Evolutionary conservation across 2,113 vertebrate species (phyloP), one percentile per base, ranked within the genome.

Genomic region (Aplodontia rufa): DNA sequence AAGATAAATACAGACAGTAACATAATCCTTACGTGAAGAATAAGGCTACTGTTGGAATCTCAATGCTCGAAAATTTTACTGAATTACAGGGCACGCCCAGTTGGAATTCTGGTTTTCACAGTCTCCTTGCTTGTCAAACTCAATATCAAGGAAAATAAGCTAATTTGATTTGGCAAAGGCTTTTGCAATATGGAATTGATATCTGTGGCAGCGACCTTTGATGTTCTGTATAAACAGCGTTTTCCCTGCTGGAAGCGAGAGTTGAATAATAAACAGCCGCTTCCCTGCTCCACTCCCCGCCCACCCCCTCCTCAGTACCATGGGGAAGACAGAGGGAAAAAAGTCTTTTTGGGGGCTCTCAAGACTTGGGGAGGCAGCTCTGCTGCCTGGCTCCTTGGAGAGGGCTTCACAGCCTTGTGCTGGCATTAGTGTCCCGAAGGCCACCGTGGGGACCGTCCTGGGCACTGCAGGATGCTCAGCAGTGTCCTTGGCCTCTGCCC

Each of bases 81-180:
- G 86, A 96, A 97, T 80, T 97, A 95, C 84, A 97, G 97, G 98
- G 98, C 98, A 98, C 98, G 0, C 98, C 98, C 98, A 97, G 98
- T 98, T 98, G 97, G 98, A 98, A 98, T 98, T 98, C 98, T 98
- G 98, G 98, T 98, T 98, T 99, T 98, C 98, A 98, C 97, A 98
- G 97, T 92, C 98, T 97, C 98, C 98, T 98, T 98, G 94, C 98
- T 98, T 99, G 98, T 99, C 99, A 99, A 98, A 98, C 97, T 98
- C 98, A 98, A 98, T 98, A 98, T 98, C 97, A 97, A 98, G 98
- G 98, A 98, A 98, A 98, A 98, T 98, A 98, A 98, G 97, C 98
- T 98, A 98, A 99, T 99, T 98, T 98, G 98, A 98, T 98, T 98
- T 99, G 98, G 98, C 99, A 98, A 98, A 97, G 75, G 84, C 97